Percentiles rank a stretch among this genome's conserved stretches.
phyloP scores from a whole-genome alignment of 2,113 vertebrate genomes.

The Motacilla tschutschensis region DNA sequence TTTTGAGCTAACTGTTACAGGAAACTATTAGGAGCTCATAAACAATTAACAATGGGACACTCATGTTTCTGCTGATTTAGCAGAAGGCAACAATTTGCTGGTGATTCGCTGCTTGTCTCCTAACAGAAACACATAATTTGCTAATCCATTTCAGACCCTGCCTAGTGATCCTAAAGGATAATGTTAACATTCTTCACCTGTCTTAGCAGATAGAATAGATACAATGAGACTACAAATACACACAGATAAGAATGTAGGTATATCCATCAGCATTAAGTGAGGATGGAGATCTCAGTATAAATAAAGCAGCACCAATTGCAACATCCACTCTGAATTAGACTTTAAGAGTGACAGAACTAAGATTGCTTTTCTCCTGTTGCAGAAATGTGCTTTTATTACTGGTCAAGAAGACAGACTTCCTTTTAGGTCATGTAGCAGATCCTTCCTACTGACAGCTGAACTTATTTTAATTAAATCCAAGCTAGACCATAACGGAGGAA shows the following conservation, averaged over 20 bases:
- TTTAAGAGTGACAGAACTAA: neutral
- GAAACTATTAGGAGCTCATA: neutral
- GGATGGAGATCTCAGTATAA: neutral
- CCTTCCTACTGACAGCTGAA: neutral
- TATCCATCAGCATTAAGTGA: neutral
- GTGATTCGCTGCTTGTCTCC: neutral
- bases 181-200: neutral
- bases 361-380: neutral
- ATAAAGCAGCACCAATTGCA: neutral
- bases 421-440: neutral
- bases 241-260: neutral
- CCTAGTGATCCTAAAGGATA: neutral
- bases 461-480: neutral
- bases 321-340: neutral
- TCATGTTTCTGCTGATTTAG: conserved; percentile 19
- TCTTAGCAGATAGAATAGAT: neutral
- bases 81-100: conserved; percentile 8
- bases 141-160: neutral
- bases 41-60: neutral
- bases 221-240: neutral
- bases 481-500: neutral
- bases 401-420: neutral
- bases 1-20: neutral
- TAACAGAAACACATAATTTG: neutral
- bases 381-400: neutral